A percentile compares a stretch with the other conserved stretches of the same genome.
Conservation (phyloP, 2,888 invertebrate genomes). For the Argyresthia goedartella region DNA sequence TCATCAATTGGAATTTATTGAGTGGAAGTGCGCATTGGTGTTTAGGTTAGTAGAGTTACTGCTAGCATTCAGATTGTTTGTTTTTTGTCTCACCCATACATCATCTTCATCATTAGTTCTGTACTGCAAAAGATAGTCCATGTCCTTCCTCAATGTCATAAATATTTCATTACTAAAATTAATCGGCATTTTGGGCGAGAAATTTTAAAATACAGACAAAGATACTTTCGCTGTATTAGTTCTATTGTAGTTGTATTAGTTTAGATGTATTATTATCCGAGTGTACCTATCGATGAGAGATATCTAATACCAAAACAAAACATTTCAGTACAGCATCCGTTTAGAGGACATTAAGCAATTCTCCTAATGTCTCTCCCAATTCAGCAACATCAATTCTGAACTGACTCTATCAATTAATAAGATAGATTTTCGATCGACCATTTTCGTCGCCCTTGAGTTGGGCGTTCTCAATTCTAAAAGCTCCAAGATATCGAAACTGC, state of each 20-base stretch:
- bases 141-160: no score
- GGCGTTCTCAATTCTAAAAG: background rate
- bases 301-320: slow-evolving; percentile 36
- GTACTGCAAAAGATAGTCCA: no score
- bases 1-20: background rate
- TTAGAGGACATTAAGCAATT: slow-evolving; percentile 60
- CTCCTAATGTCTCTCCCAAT: slow-evolving; percentile 39
- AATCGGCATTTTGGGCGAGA: no score
- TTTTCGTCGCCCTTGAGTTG: slow-evolving; percentile 11
- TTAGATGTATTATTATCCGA: no score
- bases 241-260: no score
- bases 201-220: no score
- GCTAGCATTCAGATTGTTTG: no score
- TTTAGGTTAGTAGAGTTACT: no score
- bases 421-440: slow-evolving; percentile 24
- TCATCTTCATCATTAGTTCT: no score
- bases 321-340: slow-evolving; percentile 41
- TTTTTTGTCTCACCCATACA: no score
- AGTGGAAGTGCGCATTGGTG: background rate
- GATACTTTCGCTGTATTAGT: no score
- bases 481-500: slow-evolving; percentile 15
- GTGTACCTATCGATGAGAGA: background rate
- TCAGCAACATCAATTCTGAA: slow-evolving; percentile 19
- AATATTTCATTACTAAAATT: no score
- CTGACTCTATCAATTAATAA: slow-evolving; percentile 32